Base-by-base conservation (phyloP, 2,888 invertebrate species). In the Periphyllus acericola region DNA sequence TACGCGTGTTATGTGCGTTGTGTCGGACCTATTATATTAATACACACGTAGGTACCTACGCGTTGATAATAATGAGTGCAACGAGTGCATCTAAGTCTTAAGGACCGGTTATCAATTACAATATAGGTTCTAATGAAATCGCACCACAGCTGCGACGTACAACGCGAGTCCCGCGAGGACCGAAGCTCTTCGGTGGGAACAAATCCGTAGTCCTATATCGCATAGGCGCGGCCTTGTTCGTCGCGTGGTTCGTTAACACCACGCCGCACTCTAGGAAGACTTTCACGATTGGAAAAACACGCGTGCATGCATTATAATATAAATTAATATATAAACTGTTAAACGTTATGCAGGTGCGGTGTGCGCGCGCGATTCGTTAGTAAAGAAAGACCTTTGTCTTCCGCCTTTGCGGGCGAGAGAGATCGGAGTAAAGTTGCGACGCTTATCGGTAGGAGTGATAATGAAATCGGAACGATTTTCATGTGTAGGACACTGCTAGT, bases 261-360 rank as follows among this genome's bases (percentile, higher is more conserved):
- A 8, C 72, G 32, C 34, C 72, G 32, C 34, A 11, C 60, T 60
- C 21, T 1, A 60, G 60, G 60, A 60, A 80, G 40, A 81, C 81
- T 81, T 81, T 81, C 81, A 68, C 81, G 81, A 46, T 81, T 68
- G 46, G 68, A 46, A 68, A 81, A 81, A 68, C 11, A 40, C 29
- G 46, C 25, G 9, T 25, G 60, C 46, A 52, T 36, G 36, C 6
- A 36, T 6, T 9, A 55, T 21, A 55, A 21, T 25, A 60, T 60
- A n/a, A n/a, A n/a, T n/a, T n/a, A n/a, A n/a, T n/a, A n/a, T n/a
- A n/a, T n/a, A n/a, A n/a, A n/a, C n/a, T 46, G 14, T 14, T 46
- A 14, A 14, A 14, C 14, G 14, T 40, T 14, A 60, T 25, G 60
- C 60, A 25, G 60, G 3, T 14, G 3, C 46, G 1, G 46, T 46